Evolutionary conservation across 2,113 vertebrate genomes (phyloP), one percentile per base, ranked within the genome.

Genomic region (Nettapus auritus): DNA sequence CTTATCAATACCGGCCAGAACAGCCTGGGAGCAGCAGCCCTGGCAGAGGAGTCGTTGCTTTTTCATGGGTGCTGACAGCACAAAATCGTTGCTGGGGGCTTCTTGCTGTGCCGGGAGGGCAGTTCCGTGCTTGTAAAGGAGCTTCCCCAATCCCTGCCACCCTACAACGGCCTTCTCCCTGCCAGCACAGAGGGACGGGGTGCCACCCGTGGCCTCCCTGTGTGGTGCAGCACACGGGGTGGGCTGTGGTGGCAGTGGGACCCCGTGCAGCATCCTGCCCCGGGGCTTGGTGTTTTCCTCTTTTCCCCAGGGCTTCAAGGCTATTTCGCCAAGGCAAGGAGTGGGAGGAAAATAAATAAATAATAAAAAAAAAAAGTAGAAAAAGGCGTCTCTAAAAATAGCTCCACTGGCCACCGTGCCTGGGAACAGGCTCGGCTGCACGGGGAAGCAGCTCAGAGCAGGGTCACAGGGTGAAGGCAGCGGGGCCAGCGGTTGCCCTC

Each of bases 351-450:
- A 11, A 3, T 23, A 50, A 50, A 50, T 22, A 21, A 48, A 48
- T 22, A 48, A 48, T 18, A 48, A 48, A 48, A 50, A 46, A n/a
- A 36, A 38, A 31, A 60, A 69, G 33, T 29, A 26, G 7, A 21
- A 15, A 1, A 6, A 91, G 11, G 46, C 74, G 19, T 6, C 2
- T 75, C 94, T 96, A 95, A 96, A 96, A 94, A 96, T 96, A 96
- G n/a, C 63, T 8, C 6, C 0, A 3, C 68, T 74, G 83, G 92
- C 83, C 68, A 2, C 48, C 0, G 7, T 31, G 89, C 94, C 94
- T 96, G 95, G 93, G 95, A 96, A 95, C 34, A 5, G 76, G 22
- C 33, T 48, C 0, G 0, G 60, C 62, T 1, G 44, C 85, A 60
- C 59, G 1, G 21, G 84, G 91, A 68, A 92, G 70, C 19, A 69